A percentile compares a stretch with the other conserved stretches of the same genome.
These are phyloP conservation scores for Orestias chungarensis DNA, from an alignment of 2,797 vertebrate species.

Conservation along the genomic window DNA sequence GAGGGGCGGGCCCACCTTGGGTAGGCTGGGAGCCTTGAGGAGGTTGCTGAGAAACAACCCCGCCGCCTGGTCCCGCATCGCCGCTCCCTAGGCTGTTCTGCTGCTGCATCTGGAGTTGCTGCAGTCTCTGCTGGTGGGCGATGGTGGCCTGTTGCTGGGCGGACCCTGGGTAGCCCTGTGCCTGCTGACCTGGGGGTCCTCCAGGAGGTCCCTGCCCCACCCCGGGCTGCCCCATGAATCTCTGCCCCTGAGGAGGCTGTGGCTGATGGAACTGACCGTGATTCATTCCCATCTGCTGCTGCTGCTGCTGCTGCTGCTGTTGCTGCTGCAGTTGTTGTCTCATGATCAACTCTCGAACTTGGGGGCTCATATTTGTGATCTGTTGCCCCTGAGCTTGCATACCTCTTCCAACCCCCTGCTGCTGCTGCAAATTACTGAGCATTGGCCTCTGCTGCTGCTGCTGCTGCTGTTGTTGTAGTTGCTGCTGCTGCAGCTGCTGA, in stretches of 20 bases:
- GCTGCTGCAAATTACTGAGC: constrained; percentile 59
- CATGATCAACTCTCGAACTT: constrained; percentile 90
- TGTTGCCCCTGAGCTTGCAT: constrained; percentile 87
- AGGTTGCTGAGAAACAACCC: constrained; percentile 82
- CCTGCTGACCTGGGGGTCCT: constrained; percentile 78
- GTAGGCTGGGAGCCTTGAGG: constrained; percentile 77
- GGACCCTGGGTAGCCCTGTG: constrained; percentile 83
- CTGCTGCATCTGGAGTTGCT: constrained; percentile 88
- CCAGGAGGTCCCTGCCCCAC: constrained; percentile 75
- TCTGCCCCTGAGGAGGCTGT: constrained; percentile 82
- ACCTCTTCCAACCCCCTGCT: constrained; percentile 66
- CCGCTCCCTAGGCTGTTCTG: constrained; percentile 84
- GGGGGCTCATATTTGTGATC: constrained; percentile 89
- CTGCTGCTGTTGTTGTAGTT: constrained; percentile 67
- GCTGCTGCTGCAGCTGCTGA: constrained; percentile 70
- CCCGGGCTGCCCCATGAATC: constrained; percentile 87
- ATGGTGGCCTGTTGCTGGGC: constrained; percentile 85
- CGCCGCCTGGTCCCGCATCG: constrained; percentile 67
- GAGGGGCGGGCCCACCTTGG: constrained; percentile 81
- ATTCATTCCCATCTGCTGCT: constrained; percentile 86
- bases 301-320: constrained; percentile 77
- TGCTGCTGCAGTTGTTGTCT: constrained; percentile 85
- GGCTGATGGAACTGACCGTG: constrained; percentile 90
- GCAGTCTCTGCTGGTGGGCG: constrained; percentile 86
- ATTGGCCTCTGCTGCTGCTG: constrained; percentile 66